Base-by-base conservation (phyloP, 2,797 vertebrate species). In the Leptoclinus maculatus region DNA sequence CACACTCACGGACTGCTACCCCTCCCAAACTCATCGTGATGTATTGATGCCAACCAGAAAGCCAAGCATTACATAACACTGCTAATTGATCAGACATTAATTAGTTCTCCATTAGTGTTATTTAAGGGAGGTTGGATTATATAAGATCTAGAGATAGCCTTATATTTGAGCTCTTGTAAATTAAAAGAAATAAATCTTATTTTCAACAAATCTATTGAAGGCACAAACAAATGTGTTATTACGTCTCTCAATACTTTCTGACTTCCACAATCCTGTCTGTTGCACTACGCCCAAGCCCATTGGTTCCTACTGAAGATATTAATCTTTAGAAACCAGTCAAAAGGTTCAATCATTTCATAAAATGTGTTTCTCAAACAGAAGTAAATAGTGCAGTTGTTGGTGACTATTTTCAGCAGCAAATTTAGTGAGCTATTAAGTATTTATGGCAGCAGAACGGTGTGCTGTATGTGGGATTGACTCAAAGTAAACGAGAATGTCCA, bases 21-120 rank as follows among this genome's bases (percentile, higher is more conserved):
- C 34, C 57, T 53, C 69, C 64, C 60, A 62, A 77, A 79, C 66
- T 38, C 70, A 81, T 79, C 75, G 70, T 75, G 38, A 60, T 49
- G 39, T 86, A 86, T 90, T 74, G 85, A 89, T 81, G 71, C 59
- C 62, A 72, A 66, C 34, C 59, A 77, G 76, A 82, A 78, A 73
- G 71, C 65, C 83, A 76, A 23, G 51, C 41, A 74, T 89, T 88
- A 89, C 82, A 76, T 76, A 92, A 88, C 85, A 76, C 53, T 63
- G 56, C 65, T 68, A 78, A 88, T 85, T 88, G 77, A 90, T 90
- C 65, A 63, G 45, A 36, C 34, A 80, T 77, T 83, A 65, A 75
- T 87, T 80, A 76, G 68, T 76, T 80, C 72, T 78, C 68, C 78
- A 79, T 83, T 76, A 76, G 13, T 74, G 75, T 87, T 83, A 82